phyloP scores from a whole-genome alignment of 2,888 invertebrate genomes.

The Ormyrus rosae region DNA sequence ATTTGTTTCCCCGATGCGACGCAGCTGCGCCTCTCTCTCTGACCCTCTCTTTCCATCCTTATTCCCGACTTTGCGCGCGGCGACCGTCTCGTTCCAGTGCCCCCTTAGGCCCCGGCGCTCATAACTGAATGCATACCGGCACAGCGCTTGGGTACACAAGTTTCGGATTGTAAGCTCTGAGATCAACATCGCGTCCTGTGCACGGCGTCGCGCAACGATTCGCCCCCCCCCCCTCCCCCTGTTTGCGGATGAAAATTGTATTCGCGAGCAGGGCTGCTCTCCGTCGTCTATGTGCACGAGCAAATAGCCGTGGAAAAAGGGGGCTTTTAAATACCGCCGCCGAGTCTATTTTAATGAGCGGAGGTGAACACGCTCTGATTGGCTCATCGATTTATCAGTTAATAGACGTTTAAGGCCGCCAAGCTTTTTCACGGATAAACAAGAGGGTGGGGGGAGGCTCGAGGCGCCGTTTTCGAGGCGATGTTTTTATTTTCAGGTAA shows the following conservation, averaged over 20 bases:
- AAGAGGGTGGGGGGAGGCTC: no score
- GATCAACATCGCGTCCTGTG: conserved; percentile 11
- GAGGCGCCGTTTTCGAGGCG: no score
- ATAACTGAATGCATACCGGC: conserved; percentile 9
- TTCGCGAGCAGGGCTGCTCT: background rate
- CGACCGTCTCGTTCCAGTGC: background rate
- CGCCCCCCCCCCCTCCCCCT: background rate
- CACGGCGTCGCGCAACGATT: background rate
- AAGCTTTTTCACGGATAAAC: background rate
- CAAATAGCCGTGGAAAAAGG: background rate
- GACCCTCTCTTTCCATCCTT: background rate
- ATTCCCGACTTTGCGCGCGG: no score
- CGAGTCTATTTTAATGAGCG: conserved; percentile 16
- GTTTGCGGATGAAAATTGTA: conserved; percentile 42
- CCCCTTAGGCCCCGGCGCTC: background rate
- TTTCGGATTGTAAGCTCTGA: conserved; percentile 15
- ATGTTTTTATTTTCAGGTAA: no score
- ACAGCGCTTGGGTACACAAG: conserved; percentile 16
- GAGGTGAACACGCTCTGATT: conserved; percentile 13
- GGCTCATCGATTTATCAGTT: conserved; percentile 1
- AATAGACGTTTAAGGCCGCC: background rate
- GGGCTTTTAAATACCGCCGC: background rate
- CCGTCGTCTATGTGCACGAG: background rate
- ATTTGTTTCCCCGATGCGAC: conserved; percentile 2
- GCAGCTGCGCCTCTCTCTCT: background rate